A percentile compares a stretch with the other conserved stretches of the same genome.
phyloP scores from a whole-genome alignment of 1,140 invertebrate genomes.

The Drosophila tsacasi region DNA sequence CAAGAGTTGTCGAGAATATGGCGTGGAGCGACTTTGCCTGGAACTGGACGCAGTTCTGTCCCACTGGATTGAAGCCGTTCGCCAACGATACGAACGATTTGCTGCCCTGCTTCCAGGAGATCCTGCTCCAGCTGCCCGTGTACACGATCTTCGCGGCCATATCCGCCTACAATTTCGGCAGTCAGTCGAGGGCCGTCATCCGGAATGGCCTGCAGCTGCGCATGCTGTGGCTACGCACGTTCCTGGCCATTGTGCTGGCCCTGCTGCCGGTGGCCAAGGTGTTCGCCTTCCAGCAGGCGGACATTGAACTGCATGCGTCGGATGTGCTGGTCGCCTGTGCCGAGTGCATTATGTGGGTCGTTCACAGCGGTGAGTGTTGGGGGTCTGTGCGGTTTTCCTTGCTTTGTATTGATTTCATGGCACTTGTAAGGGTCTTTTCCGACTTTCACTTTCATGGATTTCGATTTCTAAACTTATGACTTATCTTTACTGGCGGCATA shows the following conservation, averaged over 20 bases:
- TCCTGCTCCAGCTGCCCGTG: conserved; percentile 90
- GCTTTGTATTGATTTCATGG: background rate
- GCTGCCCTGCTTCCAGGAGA: conserved; percentile 92
- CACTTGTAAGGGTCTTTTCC: background rate
- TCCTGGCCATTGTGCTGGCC: conserved; percentile 87
- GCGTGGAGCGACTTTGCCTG: conserved; percentile 84
- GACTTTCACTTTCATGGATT: conserved; percentile 1
- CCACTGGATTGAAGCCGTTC: conserved; percentile 88
- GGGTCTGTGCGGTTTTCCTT: conserved; percentile 44
- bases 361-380: conserved; percentile 88
- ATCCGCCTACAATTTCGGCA: conserved; percentile 92
- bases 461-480: background rate
- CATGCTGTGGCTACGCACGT: conserved; percentile 88
- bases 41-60: conserved; percentile 91
- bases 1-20: conserved; percentile 31
- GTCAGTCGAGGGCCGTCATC: conserved; percentile 86
- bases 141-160: conserved; percentile 89
- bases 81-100: conserved; percentile 89
- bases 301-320: conserved; percentile 86
- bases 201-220: conserved; percentile 87
- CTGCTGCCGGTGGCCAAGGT: conserved; percentile 89
- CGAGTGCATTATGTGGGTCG: conserved; percentile 91
- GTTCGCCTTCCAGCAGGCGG: conserved; percentile 87
- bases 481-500: background rate
- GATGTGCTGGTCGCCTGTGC: conserved; percentile 90